Base-by-base conservation (phyloP, 2,797 vertebrate genomes). In the Avahi laniger region DNA sequence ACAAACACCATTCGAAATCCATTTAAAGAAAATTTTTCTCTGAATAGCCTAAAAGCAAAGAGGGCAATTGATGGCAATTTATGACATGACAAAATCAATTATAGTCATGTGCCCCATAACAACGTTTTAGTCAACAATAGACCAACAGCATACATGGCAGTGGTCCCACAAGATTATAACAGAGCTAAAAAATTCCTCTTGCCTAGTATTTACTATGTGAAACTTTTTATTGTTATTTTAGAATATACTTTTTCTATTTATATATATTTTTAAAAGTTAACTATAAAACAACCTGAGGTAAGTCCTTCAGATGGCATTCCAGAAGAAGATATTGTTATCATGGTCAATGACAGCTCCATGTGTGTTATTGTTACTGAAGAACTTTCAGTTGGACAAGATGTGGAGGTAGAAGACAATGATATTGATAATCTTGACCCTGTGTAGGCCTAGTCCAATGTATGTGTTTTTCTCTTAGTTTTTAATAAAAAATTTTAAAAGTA, bases 11-110 rank as follows among this genome's bases (percentile, higher is more conserved):
- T 91, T 95, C 93, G 41, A 96, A 94, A 75, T 86, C 52, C 63
- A 76, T 91, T 85, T 75, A 94, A 97, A 85, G 57, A 92, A 82
- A 97, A 92, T 33, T 91, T 93, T 24, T 89, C 75, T 96, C 82
- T 18, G 15, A 94, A 94, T 69, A 97, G 12, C 54, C 93, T 73
- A 87, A 89, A 95, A 90, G 52, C 82, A 92, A 93, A 93, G n/a
- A 90, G 33, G 59, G 83, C 17, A 72, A 79, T 87, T 83, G 75
- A 94, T 96, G 72, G 52, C 70, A 72, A 93, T 76, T 84, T 93
- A 83, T 84, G 93, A 89, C 28, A 83, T 0, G 43, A 89, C 79
- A 83, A 72, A 92, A 80, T 96, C 73, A 96, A 96, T 95, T 93
- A 54, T 50, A 26, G 76, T 38, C 50, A 54, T 26, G n/a, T 1